Evolutionary conservation across 1,140 invertebrate genomes (phyloP), one percentile per base, ranked within the genome.

Genomic region (Brachionus rotundiformis): DNA sequence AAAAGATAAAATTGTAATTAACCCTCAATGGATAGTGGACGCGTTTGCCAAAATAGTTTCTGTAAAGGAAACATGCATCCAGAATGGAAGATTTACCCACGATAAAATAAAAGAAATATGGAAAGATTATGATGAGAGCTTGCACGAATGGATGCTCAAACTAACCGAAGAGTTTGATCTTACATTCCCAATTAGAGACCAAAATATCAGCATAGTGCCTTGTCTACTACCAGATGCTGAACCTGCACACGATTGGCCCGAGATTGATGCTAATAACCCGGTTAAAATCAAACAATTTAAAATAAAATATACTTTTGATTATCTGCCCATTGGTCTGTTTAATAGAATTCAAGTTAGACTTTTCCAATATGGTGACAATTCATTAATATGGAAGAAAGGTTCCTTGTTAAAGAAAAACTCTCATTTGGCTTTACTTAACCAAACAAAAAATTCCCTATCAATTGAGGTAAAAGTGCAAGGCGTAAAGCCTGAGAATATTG

Each of bases 11-110:
- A 84, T 88, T 5, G 86, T 88, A 10, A 86, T 88, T 19, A 83
- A 86, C 10, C 86, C 87, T 10, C 87, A 88, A 84, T 88, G 87
- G 87, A 87, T 88, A 73, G 86, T 87, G 8, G 85, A 88, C 82
- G 86, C 86, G 16, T 87, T 88, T 86, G 84, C 87, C 2, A 87
- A 86, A 83, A 83, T 88, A 33, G 86, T 88, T 10, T 86, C 86
- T 54, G 85, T 88, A 13, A 84, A 87, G 76, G 83, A 84, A 25
- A 84, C 85, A 3, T 71, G 13, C 39, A 85, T 87, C 23, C 82
- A 87, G 86, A 84, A 87, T 31, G 87, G 87, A 7, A 84, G 84
- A 75, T 83, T 88, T 19, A 27, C 82, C 3, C 84, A 86, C 54
- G 83, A 83, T n/a, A 84, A 87, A 73, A 84, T 88, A 68, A 73